Base-by-base conservation (phyloP, 2,113 vertebrate genomes). In the Sebastes schlegelii region DNA sequence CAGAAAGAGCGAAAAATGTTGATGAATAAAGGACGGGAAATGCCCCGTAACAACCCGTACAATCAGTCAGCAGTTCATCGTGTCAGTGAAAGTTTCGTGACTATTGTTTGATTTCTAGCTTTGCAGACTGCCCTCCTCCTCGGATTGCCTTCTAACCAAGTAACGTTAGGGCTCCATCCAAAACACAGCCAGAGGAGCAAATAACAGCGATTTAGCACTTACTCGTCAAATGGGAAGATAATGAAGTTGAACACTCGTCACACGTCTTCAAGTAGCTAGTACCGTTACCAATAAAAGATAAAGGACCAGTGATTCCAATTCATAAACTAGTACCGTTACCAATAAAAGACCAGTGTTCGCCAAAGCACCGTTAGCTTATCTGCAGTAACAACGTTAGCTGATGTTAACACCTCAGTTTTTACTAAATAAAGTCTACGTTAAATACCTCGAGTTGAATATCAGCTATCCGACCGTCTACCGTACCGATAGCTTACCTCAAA, bases 21-120 rank as follows among this genome's bases (percentile, higher is more conserved):
- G 16, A 60, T 12, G 16, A 40, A 67, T 34, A 72, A 80, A 66
- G 14, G 45, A 43, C 2, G 4, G 8, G 13, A 71, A 74, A 60
- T 60, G 57, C 72, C 8, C 51, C 23, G 23, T 52, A 79, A 58
- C 65, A 43, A 54, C 8, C 51, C 5, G 1, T 2, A n/a, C 6
- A 81, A 66, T 60, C 14, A 62, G 61, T 58, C 52, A 79, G 62
- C 46, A 42, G 74, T 49, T n/a, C n/a, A 63, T 73, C 57, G 17
- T 40, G 74, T 82, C 52, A 58, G 42, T 66, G 40, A 73, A 71
- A 60, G 46, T 51, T 34, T n/a, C 7, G 1, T 40, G 57, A 7
- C 72, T 71, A n/a, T 87, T 84, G 82, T 86, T 51, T 51, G 58
- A 68, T 48, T 48, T 40, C 13, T 11, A 10, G 17, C 51, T n/a